Conservation (phyloP, 35 echinoderm and acorn worm genomes). For the Ophiothrix spiculata region DNA sequence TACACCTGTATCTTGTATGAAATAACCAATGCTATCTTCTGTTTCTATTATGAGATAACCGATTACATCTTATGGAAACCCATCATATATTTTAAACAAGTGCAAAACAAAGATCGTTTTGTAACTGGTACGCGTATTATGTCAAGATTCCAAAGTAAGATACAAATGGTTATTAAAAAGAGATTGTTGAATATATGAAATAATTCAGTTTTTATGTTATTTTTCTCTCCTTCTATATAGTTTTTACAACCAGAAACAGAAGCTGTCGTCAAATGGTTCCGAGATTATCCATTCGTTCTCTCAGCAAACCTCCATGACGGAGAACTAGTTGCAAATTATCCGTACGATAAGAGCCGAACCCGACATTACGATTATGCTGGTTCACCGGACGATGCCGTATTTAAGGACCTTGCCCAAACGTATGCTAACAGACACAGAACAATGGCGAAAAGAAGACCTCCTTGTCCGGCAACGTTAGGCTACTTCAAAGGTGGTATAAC, state of each 20-base stretch:
- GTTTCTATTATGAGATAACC: too few relatives aligned
- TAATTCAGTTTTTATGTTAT: too few relatives aligned
- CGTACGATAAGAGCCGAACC: constrained; percentile 79
- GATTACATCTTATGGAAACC: too few relatives aligned
- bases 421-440: constrained; percentile 71
- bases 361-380: constrained; percentile 58
- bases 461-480: constrained; percentile 37
- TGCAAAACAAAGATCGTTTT: too few relatives aligned
- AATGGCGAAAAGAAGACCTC: constrained; percentile 52
- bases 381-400: constrained; percentile 79
- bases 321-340: constrained; percentile 92
- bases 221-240: not conserved
- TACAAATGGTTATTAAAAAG: too few relatives aligned
- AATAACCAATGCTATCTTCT: too few relatives aligned
- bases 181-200: too few relatives aligned
- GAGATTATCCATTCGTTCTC: constrained; percentile 80
- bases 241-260: constrained; percentile 66
- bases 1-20: too few relatives aligned
- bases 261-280: constrained; percentile 67
- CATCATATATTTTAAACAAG: too few relatives aligned
- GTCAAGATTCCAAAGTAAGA: too few relatives aligned
- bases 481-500: constrained; percentile 75
- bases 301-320: constrained; percentile 95
- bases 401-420: constrained; percentile 66
- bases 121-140: too few relatives aligned